Conservation (phyloP, 2,797 vertebrate species). For the Hypotaenidia okinawae region DNA sequence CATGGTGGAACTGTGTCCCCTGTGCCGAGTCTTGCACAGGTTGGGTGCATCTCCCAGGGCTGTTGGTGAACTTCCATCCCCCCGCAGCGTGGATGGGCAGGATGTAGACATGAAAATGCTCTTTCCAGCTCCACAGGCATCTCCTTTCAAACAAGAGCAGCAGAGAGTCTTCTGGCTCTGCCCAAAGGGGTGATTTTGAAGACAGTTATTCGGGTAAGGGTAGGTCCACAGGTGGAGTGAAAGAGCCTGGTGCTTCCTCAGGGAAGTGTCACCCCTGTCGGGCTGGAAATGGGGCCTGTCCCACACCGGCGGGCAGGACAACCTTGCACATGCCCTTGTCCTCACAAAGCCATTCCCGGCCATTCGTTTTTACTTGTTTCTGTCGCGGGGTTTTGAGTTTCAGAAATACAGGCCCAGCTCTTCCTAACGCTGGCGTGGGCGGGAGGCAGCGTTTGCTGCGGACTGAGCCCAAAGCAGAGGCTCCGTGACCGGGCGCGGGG, state of each 20-base stretch:
- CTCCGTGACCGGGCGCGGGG: neutral
- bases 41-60: neutral
- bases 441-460: neutral
- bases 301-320: neutral
- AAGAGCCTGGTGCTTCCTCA: neutral
- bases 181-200: neutral
- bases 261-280: rapidly evolving
- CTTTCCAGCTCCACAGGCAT: neutral
- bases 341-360: rapidly evolving
- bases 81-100: neutral
- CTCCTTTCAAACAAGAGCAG: neutral
- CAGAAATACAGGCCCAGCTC: neutral
- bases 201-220: rapidly evolving
- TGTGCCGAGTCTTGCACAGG: neutral
- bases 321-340: neutral
- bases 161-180: neutral
- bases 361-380: neutral
- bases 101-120: neutral
- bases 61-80: neutral
- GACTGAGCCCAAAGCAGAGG: neutral
- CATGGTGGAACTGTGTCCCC: neutral
- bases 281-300: neutral
- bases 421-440: rapidly evolving
- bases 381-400: neutral
- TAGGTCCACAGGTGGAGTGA: rapidly evolving